Base-by-base conservation (phyloP, 1,140 invertebrate species). In the Diprion similis region DNA sequence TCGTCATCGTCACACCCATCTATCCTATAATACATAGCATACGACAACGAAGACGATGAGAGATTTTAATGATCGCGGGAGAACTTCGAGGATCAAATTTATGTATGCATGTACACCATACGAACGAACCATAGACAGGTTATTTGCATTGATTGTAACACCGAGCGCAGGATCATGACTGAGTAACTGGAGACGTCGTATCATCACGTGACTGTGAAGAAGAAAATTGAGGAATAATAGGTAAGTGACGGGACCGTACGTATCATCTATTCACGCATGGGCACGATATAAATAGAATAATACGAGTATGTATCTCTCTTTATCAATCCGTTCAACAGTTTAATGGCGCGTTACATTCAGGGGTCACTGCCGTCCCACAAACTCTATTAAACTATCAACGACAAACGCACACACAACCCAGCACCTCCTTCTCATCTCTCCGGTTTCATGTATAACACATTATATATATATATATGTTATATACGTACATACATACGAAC, bases 321-420 rank as follows among this genome's bases (percentile, higher is more conserved):
- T 68, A 74, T 74, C 69, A 76, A 76, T 74, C 51, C 78, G 78
- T 75, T 82, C 75, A 78, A 81, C 79, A 74, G 78, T 81, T 82
- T 81, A 83, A 82, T 80, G 78, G 78, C 73, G 70, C 24, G 24
- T 37, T 37, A 74, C 74, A 78, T 80, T 78, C 78, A 80, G 66
- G 70, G 81, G 80, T 82, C 81, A 81, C 75, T 80, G 80, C 72
- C 80, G 70, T 75, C 71, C 17, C 59, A 64, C 17, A 68, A 45
- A 68, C 19, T 68, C 66, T 68, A 68, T 68, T 68, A 45, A 68
- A 11, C 19, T 18, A 45, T 19, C 66, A 68, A 64, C 59, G 24
- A 64, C 59, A 18, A 15, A 64, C 51, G 51, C n/a, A 18, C 59
- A 3, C 59, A 18, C 4, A 18, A 64, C 13, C 13, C 17, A 18